A percentile compares a stretch with the other conserved stretches of the same genome.
Evolutionary conservation across 2,888 invertebrate species (phyloP).

Genomic region (Julus scandinavius): DNA sequence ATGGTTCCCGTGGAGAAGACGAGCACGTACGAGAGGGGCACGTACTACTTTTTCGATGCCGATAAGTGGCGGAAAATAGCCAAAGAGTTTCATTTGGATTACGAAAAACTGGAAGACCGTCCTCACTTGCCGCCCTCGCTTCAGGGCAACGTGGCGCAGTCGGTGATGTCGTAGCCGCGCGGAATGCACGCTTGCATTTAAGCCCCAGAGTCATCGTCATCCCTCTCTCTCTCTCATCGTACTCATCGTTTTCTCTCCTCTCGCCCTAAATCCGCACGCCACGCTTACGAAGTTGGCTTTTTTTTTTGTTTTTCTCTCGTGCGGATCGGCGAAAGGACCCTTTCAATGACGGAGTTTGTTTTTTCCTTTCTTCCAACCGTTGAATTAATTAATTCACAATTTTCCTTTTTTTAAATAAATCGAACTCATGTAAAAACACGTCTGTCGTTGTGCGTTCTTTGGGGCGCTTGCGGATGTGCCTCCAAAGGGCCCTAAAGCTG

Average conservation of each 20-base stretch:
- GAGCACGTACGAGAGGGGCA: conserved; percentile 95
- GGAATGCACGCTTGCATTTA: not conserved
- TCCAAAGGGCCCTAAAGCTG: too few species aligned
- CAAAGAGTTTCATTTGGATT: conserved; percentile 98
- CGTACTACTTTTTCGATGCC: conserved; percentile 99
- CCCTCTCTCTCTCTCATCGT: not conserved
- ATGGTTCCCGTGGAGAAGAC: conserved; percentile 95
- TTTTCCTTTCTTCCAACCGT: not conserved
- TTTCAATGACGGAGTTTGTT: too few species aligned
- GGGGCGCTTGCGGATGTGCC: too few species aligned
- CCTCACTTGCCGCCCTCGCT: conserved; percentile 76
- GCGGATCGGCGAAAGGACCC: too few species aligned
- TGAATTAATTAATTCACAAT: not conserved
- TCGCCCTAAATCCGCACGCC: too few species aligned
- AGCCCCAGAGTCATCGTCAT: not conserved
- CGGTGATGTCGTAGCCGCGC: conserved; percentile 3
- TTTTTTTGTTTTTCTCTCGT: not conserved
- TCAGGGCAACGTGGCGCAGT: conserved; percentile 15
- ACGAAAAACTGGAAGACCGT: conserved; percentile 96
- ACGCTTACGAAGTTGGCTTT: too few species aligned
- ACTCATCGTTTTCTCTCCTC: not conserved
- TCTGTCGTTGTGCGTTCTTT: too few species aligned
- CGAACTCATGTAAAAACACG: not conserved
- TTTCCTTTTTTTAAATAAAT: not conserved
- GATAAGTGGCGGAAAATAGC: conserved; percentile 99